phyloP scores from a whole-genome alignment of 2,888 invertebrate species.

The Aphidius colemani region DNA sequence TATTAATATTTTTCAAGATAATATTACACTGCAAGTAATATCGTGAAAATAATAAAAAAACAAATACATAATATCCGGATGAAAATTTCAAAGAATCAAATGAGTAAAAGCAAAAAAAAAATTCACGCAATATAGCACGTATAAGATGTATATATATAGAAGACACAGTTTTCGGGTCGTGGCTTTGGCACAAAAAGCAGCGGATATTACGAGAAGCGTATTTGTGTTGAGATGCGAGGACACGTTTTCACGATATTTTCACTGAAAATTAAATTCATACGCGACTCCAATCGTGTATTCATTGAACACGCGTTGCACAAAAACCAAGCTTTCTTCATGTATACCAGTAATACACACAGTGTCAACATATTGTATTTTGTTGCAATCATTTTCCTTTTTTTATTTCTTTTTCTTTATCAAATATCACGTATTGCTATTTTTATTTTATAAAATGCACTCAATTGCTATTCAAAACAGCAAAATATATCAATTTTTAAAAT shows the following conservation, averaged over 20 bases:
- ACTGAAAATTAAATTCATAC: slow-evolving; percentile 53
- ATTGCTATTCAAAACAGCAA: too few species aligned
- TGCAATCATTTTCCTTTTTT: too few species aligned
- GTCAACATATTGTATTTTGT: neutral
- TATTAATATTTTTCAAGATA: too few species aligned
- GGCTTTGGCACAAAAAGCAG: neutral
- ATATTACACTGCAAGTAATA: too few species aligned
- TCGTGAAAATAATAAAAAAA: neutral
- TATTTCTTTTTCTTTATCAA: too few species aligned
- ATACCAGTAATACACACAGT: neutral
- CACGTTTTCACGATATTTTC: slow-evolving; percentile 53
- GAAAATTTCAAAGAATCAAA: neutral
- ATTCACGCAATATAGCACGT: too few species aligned
- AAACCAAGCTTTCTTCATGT: slow-evolving; percentile 24
- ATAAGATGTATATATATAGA: too few species aligned
- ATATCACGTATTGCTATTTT: too few species aligned
- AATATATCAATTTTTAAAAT: too few species aligned
- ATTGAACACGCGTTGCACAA: slow-evolving; percentile 41
- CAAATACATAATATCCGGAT: neutral
- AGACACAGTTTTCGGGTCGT: too few species aligned
- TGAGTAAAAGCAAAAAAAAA: neutral
- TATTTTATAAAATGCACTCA: too few species aligned
- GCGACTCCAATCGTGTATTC: slow-evolving; percentile 49
- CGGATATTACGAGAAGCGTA: slow-evolving; percentile 32
- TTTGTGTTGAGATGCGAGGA: slow-evolving; percentile 36